A percentile compares a stretch with the other conserved stretches of the same genome.
Evolutionary conservation across 2,797 vertebrate species (phyloP).

Genomic region (Phylloscopus collybita): DNA sequence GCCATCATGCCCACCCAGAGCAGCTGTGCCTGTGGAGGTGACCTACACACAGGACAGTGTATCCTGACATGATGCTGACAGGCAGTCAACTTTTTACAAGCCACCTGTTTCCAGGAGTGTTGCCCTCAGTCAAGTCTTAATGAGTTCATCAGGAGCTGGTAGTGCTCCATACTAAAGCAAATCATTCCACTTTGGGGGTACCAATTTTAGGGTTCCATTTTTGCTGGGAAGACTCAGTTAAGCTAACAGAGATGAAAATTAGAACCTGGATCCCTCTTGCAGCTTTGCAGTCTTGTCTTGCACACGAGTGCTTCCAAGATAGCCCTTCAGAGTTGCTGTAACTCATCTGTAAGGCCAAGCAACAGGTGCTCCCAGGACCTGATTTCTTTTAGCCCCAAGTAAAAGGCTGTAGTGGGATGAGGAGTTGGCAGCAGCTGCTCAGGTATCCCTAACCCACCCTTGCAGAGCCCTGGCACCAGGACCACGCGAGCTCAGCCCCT

Average conservation of each 20-base stretch:
- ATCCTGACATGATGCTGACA: background rate
- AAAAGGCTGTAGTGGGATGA: background rate
- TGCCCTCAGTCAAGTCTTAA: background rate
- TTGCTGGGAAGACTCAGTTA: background rate
- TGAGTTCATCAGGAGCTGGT: background rate
- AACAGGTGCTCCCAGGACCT: accelerated
- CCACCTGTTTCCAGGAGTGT: background rate
- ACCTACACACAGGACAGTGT: accelerated
- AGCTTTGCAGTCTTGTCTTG: background rate
- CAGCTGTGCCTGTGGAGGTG: background rate
- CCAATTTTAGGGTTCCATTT: background rate
- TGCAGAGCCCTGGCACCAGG: background rate
- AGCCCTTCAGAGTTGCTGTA: background rate
- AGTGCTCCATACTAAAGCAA: background rate
- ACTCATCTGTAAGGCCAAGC: background rate
- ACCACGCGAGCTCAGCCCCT: accelerated
- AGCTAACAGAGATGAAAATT: background rate
- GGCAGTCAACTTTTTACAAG: background rate
- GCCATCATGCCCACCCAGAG: background rate
- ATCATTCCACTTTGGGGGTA: background rate
- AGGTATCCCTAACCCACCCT: background rate
- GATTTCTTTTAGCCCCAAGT: background rate
- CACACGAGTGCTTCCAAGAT: background rate
- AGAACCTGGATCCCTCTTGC: background rate
- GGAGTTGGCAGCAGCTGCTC: background rate